phyloP scores from a whole-genome alignment of 1,140 invertebrate genomes.

The Mamestra configurata region DNA sequence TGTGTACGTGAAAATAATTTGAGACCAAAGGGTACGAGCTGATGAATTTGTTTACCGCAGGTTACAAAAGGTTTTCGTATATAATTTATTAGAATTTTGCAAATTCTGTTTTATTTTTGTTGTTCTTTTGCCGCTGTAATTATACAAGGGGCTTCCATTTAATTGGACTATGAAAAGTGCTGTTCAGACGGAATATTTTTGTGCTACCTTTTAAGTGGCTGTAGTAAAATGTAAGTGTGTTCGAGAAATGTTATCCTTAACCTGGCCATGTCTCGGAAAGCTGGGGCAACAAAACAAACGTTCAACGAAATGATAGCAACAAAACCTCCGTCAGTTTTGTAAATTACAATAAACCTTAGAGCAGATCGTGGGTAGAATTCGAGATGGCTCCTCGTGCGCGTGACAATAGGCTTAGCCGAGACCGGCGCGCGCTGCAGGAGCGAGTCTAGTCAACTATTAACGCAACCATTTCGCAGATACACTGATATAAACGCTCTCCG shows the following conservation, averaged over 20 bases:
- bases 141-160: conserved; percentile 27
- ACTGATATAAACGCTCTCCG: conserved; percentile 61
- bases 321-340: conserved; percentile 83
- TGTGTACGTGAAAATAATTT: conserved; percentile 59
- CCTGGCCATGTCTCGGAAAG: conserved; percentile 55
- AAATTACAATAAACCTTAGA: conserved; percentile 85
- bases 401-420: conserved; percentile 78
- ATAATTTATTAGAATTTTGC: conserved; percentile 42
- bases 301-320: conserved; percentile 70
- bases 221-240: conserved; percentile 44
- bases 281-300: conserved; percentile 71
- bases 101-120: conserved; percentile 38
- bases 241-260: conserved; percentile 60
- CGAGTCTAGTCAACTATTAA: conserved; percentile 73
- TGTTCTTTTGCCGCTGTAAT: conserved; percentile 37
- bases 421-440: conserved; percentile 69
- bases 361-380: conserved; percentile 79
- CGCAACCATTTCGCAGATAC: conserved; percentile 69
- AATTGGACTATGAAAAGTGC: conserved; percentile 37
- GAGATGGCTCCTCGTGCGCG: conserved; percentile 71
- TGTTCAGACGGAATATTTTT: not conserved
- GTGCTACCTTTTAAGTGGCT: not conserved
- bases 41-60: conserved; percentile 56
- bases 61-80: conserved; percentile 46
- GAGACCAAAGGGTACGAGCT: conserved; percentile 49